phyloP scores from a whole-genome alignment of 2,113 vertebrate species.

The Eptesicus fuscus region DNA sequence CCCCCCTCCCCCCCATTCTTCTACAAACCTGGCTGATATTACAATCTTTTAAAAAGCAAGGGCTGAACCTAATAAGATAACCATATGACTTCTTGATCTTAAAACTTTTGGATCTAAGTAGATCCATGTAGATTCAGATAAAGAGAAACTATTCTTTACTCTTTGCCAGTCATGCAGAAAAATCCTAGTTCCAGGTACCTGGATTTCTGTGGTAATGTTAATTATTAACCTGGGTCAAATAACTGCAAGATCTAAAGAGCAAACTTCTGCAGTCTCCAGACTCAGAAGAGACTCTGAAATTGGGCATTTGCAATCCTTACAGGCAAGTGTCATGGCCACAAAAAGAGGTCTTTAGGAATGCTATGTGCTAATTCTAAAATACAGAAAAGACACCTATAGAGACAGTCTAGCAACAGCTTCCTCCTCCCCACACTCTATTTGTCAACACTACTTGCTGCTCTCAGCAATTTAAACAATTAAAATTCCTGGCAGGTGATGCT shows the following conservation, averaged over 20 bases:
- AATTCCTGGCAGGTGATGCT: constrained; percentile 17
- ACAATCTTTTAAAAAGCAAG: constrained; percentile 27
- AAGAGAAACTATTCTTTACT: constrained; percentile 34
- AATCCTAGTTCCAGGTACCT: constrained; percentile 32
- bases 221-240: constrained; percentile 60
- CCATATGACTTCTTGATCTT: constrained; percentile 21
- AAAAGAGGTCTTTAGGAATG: not conserved
- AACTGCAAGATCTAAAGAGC: constrained; percentile 45
- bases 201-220: constrained; percentile 33
- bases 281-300: not conserved
- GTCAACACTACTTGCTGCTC: not conserved
- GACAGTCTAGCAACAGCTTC: not conserved
- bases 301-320: not conserved
- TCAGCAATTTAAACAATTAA: constrained; percentile 37
- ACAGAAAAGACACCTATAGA: constrained; percentile 7
- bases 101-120: constrained; percentile 3
- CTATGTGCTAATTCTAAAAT: not conserved
- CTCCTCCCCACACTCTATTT: not conserved
- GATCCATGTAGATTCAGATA: not conserved
- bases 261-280: constrained; percentile 28
- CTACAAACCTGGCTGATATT: not conserved
- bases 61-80: not conserved
- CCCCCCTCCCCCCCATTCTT: not conserved
- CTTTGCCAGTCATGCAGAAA: constrained; percentile 52
- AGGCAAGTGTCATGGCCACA: not conserved